These are phyloP conservation scores for Pelodytes ibericus DNA, from an alignment of 2,797 vertebrate genomes.

Conservation along the genomic window DNA sequence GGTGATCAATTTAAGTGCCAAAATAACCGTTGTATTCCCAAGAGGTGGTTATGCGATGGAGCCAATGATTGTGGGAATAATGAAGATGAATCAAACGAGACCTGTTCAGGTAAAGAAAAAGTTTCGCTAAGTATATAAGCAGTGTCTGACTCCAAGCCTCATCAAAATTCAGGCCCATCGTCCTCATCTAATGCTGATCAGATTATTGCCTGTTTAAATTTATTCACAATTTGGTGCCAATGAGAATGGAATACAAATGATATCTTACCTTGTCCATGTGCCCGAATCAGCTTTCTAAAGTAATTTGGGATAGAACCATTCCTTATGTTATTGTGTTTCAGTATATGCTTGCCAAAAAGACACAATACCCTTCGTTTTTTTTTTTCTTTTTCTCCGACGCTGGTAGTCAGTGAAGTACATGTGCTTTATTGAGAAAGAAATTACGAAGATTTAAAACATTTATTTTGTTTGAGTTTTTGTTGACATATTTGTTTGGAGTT, in stretches of 20 bases:
- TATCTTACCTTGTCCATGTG: constrained; percentile 60
- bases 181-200: constrained; percentile 44
- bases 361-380: too few species aligned
- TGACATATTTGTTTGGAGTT: too few species aligned
- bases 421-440: too few species aligned
- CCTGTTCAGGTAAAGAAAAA: constrained; percentile 85
- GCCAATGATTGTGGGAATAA: constrained; percentile 89
- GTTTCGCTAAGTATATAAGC: neutral
- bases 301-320: constrained; percentile 60
- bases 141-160: constrained; percentile 15
- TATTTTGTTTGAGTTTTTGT: too few species aligned
- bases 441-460: too few species aligned
- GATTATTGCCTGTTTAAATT: constrained; percentile 54
- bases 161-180: constrained; percentile 27
- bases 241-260: constrained; percentile 54
- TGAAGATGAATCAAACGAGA: constrained; percentile 91
- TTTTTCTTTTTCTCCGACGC: too few species aligned
- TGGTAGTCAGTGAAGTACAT: too few species aligned
- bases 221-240: constrained; percentile 51
- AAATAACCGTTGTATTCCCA: constrained; percentile 95
- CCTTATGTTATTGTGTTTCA: too few species aligned
- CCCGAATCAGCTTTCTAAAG: constrained; percentile 56
- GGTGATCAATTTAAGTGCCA: constrained; percentile 92
- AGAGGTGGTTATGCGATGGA: constrained; percentile 95
- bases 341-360: too few species aligned